phyloP scores from a whole-genome alignment of 2,888 invertebrate species.

The Octodonta nipae region DNA sequence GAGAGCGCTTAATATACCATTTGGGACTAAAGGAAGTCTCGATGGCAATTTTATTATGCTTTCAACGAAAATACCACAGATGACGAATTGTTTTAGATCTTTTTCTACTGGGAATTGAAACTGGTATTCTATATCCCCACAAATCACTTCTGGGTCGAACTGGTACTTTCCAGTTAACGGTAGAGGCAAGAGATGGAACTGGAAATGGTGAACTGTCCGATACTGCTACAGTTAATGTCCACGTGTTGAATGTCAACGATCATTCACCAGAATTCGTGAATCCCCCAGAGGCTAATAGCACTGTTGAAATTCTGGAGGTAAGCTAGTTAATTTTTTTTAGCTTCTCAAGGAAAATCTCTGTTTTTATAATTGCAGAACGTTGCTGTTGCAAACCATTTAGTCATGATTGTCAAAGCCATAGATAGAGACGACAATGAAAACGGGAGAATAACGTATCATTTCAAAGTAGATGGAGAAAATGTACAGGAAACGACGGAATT shows the following conservation, averaged over 20 bases:
- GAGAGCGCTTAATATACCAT: no score
- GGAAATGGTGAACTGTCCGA: constrained; percentile 54
- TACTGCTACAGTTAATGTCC: constrained; percentile 58
- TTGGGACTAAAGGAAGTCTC: no score
- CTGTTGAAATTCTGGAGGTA: constrained; percentile 73
- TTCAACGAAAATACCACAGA: no score
- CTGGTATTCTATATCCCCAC: constrained; percentile 71
- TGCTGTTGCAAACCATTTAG: constrained; percentile 58
- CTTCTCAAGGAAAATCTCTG: no score
- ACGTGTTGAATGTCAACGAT: constrained; percentile 67
- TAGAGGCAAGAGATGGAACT: constrained; percentile 61
- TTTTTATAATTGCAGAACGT: constrained; percentile 48
- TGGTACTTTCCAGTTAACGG: constrained; percentile 37
- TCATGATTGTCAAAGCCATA: constrained; percentile 68
- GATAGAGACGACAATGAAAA: constrained; percentile 75
- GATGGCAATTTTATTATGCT: no score
- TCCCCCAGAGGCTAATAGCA: constrained; percentile 61
- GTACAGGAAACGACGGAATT: constrained; percentile 73
- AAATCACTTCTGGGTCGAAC: constrained; percentile 54
- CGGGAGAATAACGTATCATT: constrained; percentile 69
- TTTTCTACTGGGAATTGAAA: constrained; percentile 61
- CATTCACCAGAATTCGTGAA: constrained; percentile 68
- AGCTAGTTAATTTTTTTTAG: constrained; percentile 14
- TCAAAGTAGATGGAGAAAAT: constrained; percentile 54
- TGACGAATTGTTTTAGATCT: constrained; percentile 48